Percentiles rank a stretch among this genome's conserved stretches.
Conservation (phyloP, 2,888 invertebrate species). For the Drosophila robusta region DNA sequence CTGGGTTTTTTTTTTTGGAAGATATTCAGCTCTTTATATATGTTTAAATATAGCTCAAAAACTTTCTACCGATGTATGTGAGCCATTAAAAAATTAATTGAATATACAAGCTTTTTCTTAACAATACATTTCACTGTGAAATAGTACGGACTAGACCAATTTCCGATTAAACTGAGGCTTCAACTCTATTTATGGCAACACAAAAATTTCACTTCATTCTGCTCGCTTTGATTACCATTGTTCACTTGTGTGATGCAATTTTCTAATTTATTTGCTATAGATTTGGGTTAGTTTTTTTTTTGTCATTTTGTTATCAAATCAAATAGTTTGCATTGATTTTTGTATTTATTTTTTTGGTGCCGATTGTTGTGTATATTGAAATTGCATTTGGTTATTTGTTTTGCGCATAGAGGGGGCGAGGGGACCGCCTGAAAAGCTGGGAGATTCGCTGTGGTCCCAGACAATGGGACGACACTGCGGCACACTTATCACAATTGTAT, state of each 20-base stretch:
- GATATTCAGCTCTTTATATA: too few relatives aligned
- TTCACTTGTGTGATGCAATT: slow-evolving; percentile 14
- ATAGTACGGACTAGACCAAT: too few relatives aligned
- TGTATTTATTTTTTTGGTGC: slow-evolving; percentile 12
- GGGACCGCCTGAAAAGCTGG: background rate
- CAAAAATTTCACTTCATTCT: background rate
- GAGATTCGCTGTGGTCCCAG: slow-evolving; percentile 42
- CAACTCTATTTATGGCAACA: background rate
- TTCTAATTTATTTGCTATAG: slow-evolving; percentile 57
- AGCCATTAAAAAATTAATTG: too few relatives aligned
- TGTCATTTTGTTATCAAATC: slow-evolving; percentile 61
- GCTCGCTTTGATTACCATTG: slow-evolving; percentile 17
- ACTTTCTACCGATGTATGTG: too few relatives aligned
- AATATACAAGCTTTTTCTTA: too few relatives aligned
- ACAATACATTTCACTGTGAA: too few relatives aligned
- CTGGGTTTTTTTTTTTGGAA: too few relatives aligned
- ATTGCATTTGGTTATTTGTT: slow-evolving; percentile 64
- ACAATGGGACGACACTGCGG: slow-evolving; percentile 59
- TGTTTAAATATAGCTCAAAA: too few relatives aligned
- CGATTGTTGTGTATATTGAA: slow-evolving; percentile 47
- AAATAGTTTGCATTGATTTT: slow-evolving; percentile 49
- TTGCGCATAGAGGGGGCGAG: slow-evolving; percentile 34
- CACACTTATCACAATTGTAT: slow-evolving; percentile 48
- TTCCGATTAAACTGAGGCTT: background rate
- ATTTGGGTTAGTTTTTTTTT: slow-evolving; percentile 37